These are phyloP conservation scores for Liasis olivaceus DNA, from an alignment of 2,797 vertebrate genomes.

Conservation along the genomic window DNA sequence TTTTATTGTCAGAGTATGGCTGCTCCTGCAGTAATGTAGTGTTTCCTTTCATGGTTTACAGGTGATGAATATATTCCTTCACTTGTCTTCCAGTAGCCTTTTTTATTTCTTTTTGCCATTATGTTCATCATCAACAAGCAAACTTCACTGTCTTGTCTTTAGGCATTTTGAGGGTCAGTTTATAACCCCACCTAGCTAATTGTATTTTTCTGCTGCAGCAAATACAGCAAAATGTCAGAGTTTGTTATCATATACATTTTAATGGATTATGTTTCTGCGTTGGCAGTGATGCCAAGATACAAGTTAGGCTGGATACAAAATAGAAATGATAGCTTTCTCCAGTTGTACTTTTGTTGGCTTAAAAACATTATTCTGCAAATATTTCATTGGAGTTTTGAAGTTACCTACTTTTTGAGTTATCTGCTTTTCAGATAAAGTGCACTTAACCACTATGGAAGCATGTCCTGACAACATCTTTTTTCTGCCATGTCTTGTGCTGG, in stretches of 20 bases:
- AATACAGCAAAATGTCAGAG: neutral
- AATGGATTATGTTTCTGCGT: neutral
- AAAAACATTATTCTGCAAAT: neutral
- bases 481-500: no score
- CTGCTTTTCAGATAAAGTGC: no score
- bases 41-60: neutral
- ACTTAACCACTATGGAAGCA: no score
- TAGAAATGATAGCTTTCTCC: neutral
- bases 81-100: neutral
- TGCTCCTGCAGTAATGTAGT: constrained; percentile 6
- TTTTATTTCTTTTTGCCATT: neutral
- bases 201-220: neutral
- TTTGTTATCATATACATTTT: neutral
- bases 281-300: neutral
- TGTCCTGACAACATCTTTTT: no score
- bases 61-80: constrained; percentile 7
- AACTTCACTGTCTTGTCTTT: neutral
- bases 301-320: neutral
- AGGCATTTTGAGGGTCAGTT: constrained; percentile 3
- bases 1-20: constrained; percentile 12
- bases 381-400: neutral
- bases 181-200: neutral
- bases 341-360: neutral
- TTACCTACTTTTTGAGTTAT: neutral
- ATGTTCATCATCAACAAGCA: neutral